Conservation (phyloP, 37 sponge, comb jelly and placozoan genomes). For the Theonella swinhoei region DNA sequence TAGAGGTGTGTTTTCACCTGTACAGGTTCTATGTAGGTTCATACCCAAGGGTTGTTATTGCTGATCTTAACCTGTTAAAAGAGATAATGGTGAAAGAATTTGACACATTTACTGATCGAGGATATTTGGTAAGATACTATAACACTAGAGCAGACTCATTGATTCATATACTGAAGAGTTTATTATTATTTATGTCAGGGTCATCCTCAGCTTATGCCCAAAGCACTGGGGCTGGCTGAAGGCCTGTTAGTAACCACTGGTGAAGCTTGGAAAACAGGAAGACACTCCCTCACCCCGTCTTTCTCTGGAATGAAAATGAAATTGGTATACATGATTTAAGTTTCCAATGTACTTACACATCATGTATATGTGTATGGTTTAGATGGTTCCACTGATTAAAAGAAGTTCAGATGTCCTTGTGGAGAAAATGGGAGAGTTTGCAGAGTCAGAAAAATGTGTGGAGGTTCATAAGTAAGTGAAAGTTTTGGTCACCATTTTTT, state of each 20-base stretch:
- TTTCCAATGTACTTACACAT: no score
- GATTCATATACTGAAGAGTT: no score
- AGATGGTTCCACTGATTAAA: conserved; percentile 76
- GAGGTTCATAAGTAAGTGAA: conserved; percentile 55
- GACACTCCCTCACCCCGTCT: conserved; percentile 64
- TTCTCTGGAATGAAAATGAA: conserved; percentile 68
- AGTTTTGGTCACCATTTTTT: background rate
- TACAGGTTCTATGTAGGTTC: conserved; percentile 26
- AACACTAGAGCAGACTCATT: background rate
- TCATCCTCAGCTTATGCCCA: background rate
- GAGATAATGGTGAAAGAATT: conserved; percentile 34
- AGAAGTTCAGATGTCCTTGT: conserved; percentile 29
- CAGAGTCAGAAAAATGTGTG: conserved; percentile 38
- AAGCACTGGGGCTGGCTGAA: background rate
- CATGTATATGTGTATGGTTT: no score
- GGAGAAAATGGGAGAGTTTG: conserved; percentile 29
- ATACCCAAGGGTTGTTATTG: background rate
- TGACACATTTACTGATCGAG: conserved; percentile 10
- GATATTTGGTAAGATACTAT: conserved; percentile 1
- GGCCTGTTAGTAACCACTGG: conserved; percentile 53
- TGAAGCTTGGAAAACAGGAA: conserved; percentile 50
- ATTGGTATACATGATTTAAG: conserved; percentile 43
- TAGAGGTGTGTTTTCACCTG: no score
- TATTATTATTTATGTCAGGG: no score
- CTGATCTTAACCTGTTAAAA: conserved; percentile 30